Conservation (phyloP, 2,888 invertebrate species). For the Agriopis aurantiaria region DNA sequence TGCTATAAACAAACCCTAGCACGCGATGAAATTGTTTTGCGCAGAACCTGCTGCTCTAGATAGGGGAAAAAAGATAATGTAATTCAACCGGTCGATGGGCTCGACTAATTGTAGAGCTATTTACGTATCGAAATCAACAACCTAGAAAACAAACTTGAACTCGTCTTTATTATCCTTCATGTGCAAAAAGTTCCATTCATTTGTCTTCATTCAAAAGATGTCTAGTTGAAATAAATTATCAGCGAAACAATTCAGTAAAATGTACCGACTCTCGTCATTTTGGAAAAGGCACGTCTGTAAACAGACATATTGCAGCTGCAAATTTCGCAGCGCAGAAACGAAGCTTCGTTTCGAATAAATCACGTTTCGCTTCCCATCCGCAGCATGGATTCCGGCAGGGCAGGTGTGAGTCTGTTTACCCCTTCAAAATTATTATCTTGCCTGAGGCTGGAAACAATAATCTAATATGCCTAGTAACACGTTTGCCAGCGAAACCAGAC, state of each 20-base stretch:
- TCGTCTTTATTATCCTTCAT: neutral
- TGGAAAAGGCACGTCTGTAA: neutral
- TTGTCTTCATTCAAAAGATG: no score
- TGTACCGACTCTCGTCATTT: neutral
- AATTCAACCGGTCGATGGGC: conserved; percentile 23
- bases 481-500: conserved; percentile 67
- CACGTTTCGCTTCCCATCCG: conserved; percentile 47
- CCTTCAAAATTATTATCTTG: conserved; percentile 38
- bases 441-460: conserved; percentile 54
- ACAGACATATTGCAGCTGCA: conserved; percentile 26
- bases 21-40: conserved; percentile 71
- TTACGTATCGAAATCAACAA: conserved; percentile 26
- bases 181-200: neutral
- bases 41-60: conserved; percentile 35
- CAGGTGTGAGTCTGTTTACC: conserved; percentile 53
- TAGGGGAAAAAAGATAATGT: conserved; percentile 28
- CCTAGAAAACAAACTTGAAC: neutral
- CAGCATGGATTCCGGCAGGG: conserved; percentile 40
- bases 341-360: conserved; percentile 46
- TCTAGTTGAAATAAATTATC: neutral
- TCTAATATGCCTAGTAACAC: conserved; percentile 51
- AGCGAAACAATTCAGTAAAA: neutral
- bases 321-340: conserved; percentile 21
- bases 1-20: conserved; percentile 76
- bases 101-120: conserved; percentile 39